Evolutionary conservation across 2,888 invertebrate genomes (phyloP).

Genomic region (Tinea trinotella): DNA sequence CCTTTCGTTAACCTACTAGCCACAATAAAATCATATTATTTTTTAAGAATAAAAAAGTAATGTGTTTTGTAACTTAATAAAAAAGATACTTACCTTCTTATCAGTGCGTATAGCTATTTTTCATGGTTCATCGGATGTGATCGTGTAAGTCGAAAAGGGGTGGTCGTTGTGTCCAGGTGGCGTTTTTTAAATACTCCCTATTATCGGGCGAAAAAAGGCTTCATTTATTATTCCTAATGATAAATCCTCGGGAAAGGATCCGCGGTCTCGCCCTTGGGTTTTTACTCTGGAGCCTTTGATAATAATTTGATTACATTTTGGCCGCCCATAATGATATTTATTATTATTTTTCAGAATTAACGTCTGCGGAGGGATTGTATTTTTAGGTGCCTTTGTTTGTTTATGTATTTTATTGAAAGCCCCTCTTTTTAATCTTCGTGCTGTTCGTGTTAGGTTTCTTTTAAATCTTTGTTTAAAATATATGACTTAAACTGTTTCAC

Average conservation of each 20-base stretch:
- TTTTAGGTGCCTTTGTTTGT: not conserved
- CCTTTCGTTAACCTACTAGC: too few species aligned
- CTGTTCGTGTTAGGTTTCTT: too few species aligned
- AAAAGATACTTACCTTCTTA: too few species aligned
- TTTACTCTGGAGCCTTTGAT: conserved; percentile 27
- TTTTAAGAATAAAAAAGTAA: too few species aligned
- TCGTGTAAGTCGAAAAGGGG: not conserved
- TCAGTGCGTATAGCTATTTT: not conserved
- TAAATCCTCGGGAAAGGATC: conserved; percentile 42
- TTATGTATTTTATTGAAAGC: too few species aligned
- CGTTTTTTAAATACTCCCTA: conserved; percentile 28
- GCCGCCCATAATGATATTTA: conserved; percentile 12
- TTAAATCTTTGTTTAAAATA: too few species aligned
- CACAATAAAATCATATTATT: too few species aligned
- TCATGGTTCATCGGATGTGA: not conserved
- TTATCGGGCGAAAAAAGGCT: conserved; percentile 39
- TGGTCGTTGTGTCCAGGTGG: conserved; percentile 28
- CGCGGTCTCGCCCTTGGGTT: conserved; percentile 41
- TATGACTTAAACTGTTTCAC: too few species aligned
- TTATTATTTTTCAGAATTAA: conserved; percentile 4
- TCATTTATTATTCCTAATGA: conserved; percentile 47
- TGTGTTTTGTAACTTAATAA: too few species aligned
- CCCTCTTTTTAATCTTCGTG: too few species aligned
- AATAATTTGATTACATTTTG: conserved; percentile 22
- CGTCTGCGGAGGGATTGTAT: not conserved